Evolutionary conservation across 2,113 vertebrate species (phyloP).

Genomic region (Platichthys stellatus): DNA sequence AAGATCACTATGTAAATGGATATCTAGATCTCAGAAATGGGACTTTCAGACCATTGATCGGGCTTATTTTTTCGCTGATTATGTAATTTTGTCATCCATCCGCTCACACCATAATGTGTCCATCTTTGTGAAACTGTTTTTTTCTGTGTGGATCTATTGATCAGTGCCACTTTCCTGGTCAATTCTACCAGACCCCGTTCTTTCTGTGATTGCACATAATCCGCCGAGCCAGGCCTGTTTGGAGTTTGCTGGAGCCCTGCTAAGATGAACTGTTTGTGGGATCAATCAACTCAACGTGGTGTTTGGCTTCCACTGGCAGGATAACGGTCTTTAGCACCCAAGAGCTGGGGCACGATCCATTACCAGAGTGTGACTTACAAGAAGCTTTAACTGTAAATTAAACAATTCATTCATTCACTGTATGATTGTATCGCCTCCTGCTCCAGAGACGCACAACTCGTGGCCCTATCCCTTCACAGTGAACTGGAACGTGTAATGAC

Average conservation of each 20-base stretch:
- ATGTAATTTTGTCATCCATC: slow-evolving; percentile 33
- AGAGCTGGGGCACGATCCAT: slow-evolving; percentile 4
- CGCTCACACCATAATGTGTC: slow-evolving; percentile 18
- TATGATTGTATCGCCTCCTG: neutral
- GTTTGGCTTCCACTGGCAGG: slow-evolving; percentile 12
- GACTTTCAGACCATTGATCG: slow-evolving; percentile 11
- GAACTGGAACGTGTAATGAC: slow-evolving; percentile 30
- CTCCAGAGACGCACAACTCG: neutral
- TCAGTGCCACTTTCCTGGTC: slow-evolving; percentile 24
- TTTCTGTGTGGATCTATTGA: slow-evolving; percentile 58
- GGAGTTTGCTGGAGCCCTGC: slow-evolving; percentile 39
- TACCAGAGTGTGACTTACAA: slow-evolving; percentile 20
- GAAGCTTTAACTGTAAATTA: slow-evolving; percentile 28
- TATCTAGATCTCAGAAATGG: slow-evolving; percentile 8
- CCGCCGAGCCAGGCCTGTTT: slow-evolving; percentile 27
- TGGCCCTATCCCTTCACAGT: neutral
- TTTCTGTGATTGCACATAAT: slow-evolving; percentile 59
- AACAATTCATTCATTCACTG: slow-evolving; percentile 10
- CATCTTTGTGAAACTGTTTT: slow-evolving; percentile 15
- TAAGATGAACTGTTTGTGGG: slow-evolving; percentile 32
- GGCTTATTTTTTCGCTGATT: slow-evolving; percentile 17
- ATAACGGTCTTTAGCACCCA: slow-evolving; percentile 26
- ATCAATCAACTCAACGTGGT: slow-evolving; percentile 57
- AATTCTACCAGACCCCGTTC: slow-evolving; percentile 41
- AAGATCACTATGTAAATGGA: slow-evolving; percentile 26